phyloP scores from a whole-genome alignment of 1,140 invertebrate species.

The Leptestheria dahalacensis region DNA sequence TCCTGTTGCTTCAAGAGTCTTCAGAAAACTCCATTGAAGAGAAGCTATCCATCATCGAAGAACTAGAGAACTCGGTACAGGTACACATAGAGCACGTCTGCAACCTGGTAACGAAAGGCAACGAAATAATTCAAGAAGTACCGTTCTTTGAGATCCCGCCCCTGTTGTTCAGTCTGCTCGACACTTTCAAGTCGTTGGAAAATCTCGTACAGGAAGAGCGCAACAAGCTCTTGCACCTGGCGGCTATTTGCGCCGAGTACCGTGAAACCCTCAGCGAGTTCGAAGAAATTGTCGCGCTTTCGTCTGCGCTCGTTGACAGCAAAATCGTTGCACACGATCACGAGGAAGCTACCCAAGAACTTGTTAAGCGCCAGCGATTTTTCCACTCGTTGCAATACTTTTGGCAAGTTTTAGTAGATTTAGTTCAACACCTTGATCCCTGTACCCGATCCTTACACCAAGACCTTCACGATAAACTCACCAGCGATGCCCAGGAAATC shows the following conservation, averaged over 20 bases:
- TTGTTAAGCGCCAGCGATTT: constrained; percentile 74
- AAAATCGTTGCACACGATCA: constrained; percentile 54
- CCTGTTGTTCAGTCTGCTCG: constrained; percentile 43
- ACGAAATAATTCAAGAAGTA: constrained; percentile 41
- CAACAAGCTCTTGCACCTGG: constrained; percentile 51
- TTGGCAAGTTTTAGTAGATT: constrained; percentile 55
- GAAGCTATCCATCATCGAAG: constrained; percentile 47
- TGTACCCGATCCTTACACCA: constrained; percentile 57
- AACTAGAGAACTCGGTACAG: constrained; percentile 42
- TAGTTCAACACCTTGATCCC: constrained; percentile 63
- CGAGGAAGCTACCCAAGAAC: constrained; percentile 64
- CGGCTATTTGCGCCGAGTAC: constrained; percentile 63
- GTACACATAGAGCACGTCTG: constrained; percentile 33
- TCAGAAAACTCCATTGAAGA: constrained; percentile 36
- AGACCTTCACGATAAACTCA: constrained; percentile 54
- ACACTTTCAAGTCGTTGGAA: constrained; percentile 48
- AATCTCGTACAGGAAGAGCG: constrained; percentile 48
- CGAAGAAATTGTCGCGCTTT: constrained; percentile 61
- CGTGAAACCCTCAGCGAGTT: constrained; percentile 72
- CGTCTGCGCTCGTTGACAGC: constrained; percentile 55
- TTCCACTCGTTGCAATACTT: constrained; percentile 75
- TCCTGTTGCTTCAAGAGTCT: constrained; percentile 27
- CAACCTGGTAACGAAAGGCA: constrained; percentile 35
- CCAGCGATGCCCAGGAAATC: constrained; percentile 50
- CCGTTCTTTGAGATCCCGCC: constrained; percentile 46